Conservation (phyloP, 2,888 invertebrate genomes). For the Cremastinae sp. region DNA sequence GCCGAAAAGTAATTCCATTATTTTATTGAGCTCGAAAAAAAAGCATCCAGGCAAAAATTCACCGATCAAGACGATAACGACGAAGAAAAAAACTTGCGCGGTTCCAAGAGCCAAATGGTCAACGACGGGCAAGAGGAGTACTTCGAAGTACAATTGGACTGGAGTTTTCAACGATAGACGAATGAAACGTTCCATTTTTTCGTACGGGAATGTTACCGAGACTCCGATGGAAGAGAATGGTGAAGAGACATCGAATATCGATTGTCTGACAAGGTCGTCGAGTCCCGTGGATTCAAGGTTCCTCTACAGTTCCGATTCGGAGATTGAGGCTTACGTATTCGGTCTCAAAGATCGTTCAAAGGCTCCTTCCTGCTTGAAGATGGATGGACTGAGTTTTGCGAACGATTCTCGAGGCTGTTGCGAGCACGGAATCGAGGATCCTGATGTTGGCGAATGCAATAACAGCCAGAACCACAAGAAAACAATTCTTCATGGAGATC, state of each 20-base stretch:
- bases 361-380: background rate
- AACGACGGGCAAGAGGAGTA: constrained; percentile 60
- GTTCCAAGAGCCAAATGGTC: constrained; percentile 50
- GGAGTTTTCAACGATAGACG: constrained; percentile 68
- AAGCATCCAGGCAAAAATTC: constrained; percentile 49
- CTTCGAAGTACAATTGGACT: constrained; percentile 71
- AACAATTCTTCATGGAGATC: background rate
- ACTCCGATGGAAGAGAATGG: background rate
- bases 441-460: constrained; percentile 15
- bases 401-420: constrained; percentile 24
- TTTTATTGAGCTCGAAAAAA: constrained; percentile 47
- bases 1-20: constrained; percentile 45
- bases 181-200: constrained; percentile 49
- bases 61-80: constrained; percentile 32
- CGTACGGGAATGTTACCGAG: constrained; percentile 17
- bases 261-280: constrained; percentile 49
- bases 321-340: constrained; percentile 63
- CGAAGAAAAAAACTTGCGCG: constrained; percentile 42
- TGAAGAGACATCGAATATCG: constrained; percentile 11
- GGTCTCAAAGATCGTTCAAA: constrained; percentile 50
- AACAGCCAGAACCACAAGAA: background rate
- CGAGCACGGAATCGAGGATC: constrained; percentile 31
- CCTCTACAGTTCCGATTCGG: constrained; percentile 62
- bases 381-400: constrained; percentile 21
- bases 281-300: constrained; percentile 55